Evolutionary conservation across 2,113 vertebrate genomes (phyloP), one percentile per base, ranked within the genome.

Genomic region (pig (Sus scrofa)): DNA sequence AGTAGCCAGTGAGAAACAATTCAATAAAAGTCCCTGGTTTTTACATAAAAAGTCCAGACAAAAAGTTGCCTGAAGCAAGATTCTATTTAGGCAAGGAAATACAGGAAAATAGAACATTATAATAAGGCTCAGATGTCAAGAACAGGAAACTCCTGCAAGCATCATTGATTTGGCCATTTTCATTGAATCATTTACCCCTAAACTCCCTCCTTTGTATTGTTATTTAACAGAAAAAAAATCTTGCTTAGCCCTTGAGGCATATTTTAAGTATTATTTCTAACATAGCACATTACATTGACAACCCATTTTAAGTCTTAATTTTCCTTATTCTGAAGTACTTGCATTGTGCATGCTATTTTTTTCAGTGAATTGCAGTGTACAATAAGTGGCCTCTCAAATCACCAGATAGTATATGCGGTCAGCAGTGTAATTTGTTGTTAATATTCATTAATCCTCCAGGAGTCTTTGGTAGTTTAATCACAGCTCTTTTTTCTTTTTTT

Each of bases 41-140:
- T 34, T 79, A 74, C 1, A 16, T 27, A 79, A n/a, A 27, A 90
- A 63, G 27, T 89, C 79, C 62, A 95, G 91, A 94, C 79, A 93
- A 93, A 86, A 97, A 75, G 15, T 71, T 95, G 68, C 88, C 81
- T 67, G 68, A 82, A 93, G 94, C 86, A 94, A 95, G 50, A 93
- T 67, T 91, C 63, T 93, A n/a, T 87, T 95, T 70, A 86, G 73
- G 30, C 22, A 89, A 91, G 81, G 56, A 97, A 89, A 93, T 54
- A 73, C 60, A 93, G 77, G 78, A n/a, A 97, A 94, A 82, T 84
- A 94, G 68, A 94, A 19, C 89, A 96, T 97, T 89, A 89, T 94
- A 93, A 70, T 86, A 39, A 71, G 13, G 24, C 56, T 91, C 54
- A 58, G 30, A 82, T 95, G 70, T 95, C 71, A 77, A 81, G 83